These are phyloP conservation scores for Saturnia pavonia DNA, from an alignment of 2,888 invertebrate species.

Conservation along the genomic window DNA sequence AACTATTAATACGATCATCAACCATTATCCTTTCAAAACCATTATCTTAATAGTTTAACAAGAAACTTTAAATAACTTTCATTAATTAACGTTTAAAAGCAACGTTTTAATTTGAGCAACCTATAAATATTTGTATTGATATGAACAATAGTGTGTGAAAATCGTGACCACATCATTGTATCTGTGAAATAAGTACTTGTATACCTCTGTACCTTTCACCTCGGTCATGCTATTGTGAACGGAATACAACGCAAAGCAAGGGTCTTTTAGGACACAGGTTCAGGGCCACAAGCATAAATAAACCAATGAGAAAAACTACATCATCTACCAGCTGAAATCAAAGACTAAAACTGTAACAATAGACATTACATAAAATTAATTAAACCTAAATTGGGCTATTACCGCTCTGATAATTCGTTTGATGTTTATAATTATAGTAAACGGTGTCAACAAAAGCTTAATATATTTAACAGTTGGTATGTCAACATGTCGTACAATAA, in stretches of 20 bases:
- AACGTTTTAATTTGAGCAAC: conserved; percentile 47
- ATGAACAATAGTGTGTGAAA: conserved; percentile 65
- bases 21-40: neutral
- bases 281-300: conserved; percentile 43
- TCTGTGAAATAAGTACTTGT: conserved; percentile 55
- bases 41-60: conserved; percentile 4
- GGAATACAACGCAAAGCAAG: conserved; percentile 38
- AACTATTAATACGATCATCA: neutral
- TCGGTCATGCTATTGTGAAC: conserved; percentile 61
- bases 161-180: conserved; percentile 57
- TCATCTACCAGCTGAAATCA: conserved; percentile 25
- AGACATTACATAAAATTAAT: neutral
- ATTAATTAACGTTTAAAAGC: conserved; percentile 53
- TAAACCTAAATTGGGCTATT: neutral
- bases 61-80: conserved; percentile 27
- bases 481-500: conserved; percentile 49
- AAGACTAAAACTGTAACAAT: too few relatives aligned
- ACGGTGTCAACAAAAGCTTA: neutral
- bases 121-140: conserved; percentile 40
- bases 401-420: neutral
- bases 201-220: conserved; percentile 73
- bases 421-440: neutral
- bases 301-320: conserved; percentile 29
- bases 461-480: conserved; percentile 25
- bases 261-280: conserved; percentile 59